These are phyloP conservation scores for Stichopus horrens DNA, from an alignment of 53 echinoderm and acorn worm species.

Conservation along the genomic window DNA sequence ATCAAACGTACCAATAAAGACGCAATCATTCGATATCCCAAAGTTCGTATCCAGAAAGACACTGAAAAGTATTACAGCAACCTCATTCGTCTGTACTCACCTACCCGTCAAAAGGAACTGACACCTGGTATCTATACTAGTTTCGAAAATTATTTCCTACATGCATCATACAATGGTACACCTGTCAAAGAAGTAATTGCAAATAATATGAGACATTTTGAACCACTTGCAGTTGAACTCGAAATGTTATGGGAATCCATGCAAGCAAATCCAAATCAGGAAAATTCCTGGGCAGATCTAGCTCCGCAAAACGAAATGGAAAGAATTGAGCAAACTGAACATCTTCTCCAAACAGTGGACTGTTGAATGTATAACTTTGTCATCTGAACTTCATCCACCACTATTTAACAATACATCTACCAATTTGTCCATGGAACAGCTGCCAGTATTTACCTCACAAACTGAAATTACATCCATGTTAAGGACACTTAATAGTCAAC, in stretches of 20 bases:
- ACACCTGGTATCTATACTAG: neutral
- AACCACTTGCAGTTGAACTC: neutral
- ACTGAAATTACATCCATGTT: conserved; percentile 33
- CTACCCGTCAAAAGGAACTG: neutral
- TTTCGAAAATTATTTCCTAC: conserved; percentile 24
- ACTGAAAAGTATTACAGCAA: conserved; percentile 13
- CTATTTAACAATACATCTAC: conserved; percentile 34
- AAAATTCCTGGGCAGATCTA: conserved; percentile 54
- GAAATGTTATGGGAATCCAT: conserved; percentile 6
- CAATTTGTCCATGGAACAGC: conserved; percentile 23
- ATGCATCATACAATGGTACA: neutral
- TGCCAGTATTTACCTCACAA: neutral
- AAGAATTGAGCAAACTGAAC: conserved; percentile 31
- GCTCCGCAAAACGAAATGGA: conserved; percentile 49
- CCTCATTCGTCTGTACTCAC: conserved; percentile 16
- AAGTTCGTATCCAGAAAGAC: conserved; percentile 11
- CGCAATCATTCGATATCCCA: conserved; percentile 20
- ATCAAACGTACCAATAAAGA: neutral
- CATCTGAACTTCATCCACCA: neutral
- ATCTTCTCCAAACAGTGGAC: neutral
- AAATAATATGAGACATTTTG: conserved; percentile 23
- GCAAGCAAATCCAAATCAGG: neutral
- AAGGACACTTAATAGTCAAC: conserved; percentile 3
- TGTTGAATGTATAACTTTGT: neutral
- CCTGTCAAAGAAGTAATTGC: neutral